Evolutionary conservation across 2,888 invertebrate genomes (phyloP).

Genomic region (Belgica antarctica): DNA sequence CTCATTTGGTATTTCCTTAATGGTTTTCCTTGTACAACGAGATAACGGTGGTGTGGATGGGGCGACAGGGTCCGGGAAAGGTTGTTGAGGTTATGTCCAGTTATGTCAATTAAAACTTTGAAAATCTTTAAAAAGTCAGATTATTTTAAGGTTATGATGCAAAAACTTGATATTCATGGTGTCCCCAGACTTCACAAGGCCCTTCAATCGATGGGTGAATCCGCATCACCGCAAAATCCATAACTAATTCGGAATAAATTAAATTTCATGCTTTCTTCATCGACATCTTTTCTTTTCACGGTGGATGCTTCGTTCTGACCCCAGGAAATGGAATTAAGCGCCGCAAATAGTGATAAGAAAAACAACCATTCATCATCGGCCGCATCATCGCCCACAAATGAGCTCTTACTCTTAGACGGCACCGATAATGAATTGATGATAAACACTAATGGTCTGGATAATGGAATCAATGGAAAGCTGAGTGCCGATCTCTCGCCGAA

Average conservation of each 20-base stretch:
- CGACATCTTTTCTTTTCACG: neutral
- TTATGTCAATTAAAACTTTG: no score
- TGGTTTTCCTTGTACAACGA: constrained; percentile 22
- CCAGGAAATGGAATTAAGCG: constrained; percentile 51
- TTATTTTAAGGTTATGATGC: no score
- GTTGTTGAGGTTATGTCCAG: no score
- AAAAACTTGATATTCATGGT: no score
- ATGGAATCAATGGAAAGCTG: constrained; percentile 39
- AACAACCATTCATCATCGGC: constrained; percentile 37
- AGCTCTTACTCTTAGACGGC: constrained; percentile 45
- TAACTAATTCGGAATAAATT: constrained; percentile 34
- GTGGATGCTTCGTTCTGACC: neutral
- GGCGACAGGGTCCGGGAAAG: neutral
- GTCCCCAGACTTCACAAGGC: neutral
- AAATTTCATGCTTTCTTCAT: constrained; percentile 12
- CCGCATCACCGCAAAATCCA: neutral
- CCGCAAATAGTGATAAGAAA: constrained; percentile 45
- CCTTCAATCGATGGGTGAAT: neutral
- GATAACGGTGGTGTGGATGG: neutral
- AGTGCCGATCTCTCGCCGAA: constrained; percentile 40
- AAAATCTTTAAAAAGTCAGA: no score
- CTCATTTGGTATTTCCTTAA: constrained; percentile 33
- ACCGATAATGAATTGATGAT: constrained; percentile 46
- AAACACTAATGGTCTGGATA: constrained; percentile 43
- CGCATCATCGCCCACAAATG: constrained; percentile 30